Evolutionary conservation across 2,797 vertebrate genomes (phyloP), one percentile per base, ranked within the genome.

Genomic region (Novumbra hubbsi): DNA sequence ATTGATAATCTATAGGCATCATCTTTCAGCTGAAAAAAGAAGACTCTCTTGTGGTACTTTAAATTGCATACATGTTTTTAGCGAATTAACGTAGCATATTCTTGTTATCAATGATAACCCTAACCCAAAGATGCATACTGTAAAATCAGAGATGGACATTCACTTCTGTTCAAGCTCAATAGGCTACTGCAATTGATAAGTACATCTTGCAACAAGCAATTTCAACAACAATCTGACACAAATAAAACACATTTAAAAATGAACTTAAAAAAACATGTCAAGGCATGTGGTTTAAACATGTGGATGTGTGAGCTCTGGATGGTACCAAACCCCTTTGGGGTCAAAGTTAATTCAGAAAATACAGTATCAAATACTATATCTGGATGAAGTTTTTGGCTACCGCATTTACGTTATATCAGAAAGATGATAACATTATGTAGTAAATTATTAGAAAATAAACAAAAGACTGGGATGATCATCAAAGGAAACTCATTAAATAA

Each of bases 261-360:
- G 28, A 21, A 27, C 41, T 14, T 45, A 5, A 52, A 27, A 41
- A 7, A 45, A 28, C 60, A 60, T 24, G 72, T 15, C 8, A 73
- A 55, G 52, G 52, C 16, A 19, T 55, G 52, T 55, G 52, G 19
- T 63, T 14, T 7, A 30, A 28, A 57, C 9, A 57, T 57, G 5
- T 24, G 30, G 27, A 64, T 63, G 27, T 64, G 21, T 28, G 55
- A 24, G 21, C 21, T 32, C 27, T 72, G 60, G 52, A 60, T 73
- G 49, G 52, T 32, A 74, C 49, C 60, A 74, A 52, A 67, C 77
- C 77, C 68, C 69, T 52, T 68, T 78, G 72, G 77, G 63, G 69
- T 72, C 73, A 74, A 71, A 49, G 50, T 71, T 67, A 78, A 65
- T 24, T 74, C 72, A 45, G 60, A 70, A 27, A 68, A 68, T 57